These are phyloP conservation scores for Sylvilagus bachmani DNA, from an alignment of 2,113 vertebrate species.

Conservation along the genomic window DNA sequence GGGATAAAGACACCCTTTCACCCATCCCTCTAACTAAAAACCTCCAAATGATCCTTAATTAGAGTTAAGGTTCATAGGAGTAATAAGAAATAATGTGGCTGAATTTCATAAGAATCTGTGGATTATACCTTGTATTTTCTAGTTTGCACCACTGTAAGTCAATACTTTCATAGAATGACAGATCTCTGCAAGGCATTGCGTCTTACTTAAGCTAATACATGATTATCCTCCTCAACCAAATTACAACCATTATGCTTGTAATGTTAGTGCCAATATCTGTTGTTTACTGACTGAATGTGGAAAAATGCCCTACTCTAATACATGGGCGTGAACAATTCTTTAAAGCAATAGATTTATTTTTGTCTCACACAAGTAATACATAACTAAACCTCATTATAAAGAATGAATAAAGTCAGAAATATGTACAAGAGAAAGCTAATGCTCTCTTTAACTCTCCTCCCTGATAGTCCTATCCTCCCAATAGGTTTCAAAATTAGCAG, in stretches of 20 bases:
- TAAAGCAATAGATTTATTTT: constrained; percentile 41
- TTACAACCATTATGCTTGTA: constrained; percentile 48
- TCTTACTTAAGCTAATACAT: constrained; percentile 59
- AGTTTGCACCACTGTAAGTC: constrained; percentile 4
- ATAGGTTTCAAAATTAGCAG: background rate
- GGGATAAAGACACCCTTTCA: constrained; percentile 68
- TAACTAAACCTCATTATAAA: background rate
- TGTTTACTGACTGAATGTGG: background rate
- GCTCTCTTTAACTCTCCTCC: background rate
- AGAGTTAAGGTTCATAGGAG: constrained; percentile 60
- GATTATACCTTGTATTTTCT: constrained; percentile 47
- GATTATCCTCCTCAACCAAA: constrained; percentile 69
- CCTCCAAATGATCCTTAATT: constrained; percentile 75
- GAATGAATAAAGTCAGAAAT: constrained; percentile 36
- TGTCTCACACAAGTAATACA: background rate
- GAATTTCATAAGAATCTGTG: constrained; percentile 68
- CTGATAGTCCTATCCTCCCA: background rate
- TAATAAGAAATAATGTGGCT: constrained; percentile 60
- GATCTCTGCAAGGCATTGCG: constrained; percentile 39
- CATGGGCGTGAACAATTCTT: background rate
- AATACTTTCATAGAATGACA: constrained; percentile 7
- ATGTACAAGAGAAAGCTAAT: background rate
- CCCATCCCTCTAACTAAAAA: constrained; percentile 62
- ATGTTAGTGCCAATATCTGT: constrained; percentile 57
- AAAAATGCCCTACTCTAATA: background rate